These are phyloP conservation scores for Gadopsis bispinosus DNA, from an alignment of 2,797 vertebrate species.

Conservation along the genomic window DNA sequence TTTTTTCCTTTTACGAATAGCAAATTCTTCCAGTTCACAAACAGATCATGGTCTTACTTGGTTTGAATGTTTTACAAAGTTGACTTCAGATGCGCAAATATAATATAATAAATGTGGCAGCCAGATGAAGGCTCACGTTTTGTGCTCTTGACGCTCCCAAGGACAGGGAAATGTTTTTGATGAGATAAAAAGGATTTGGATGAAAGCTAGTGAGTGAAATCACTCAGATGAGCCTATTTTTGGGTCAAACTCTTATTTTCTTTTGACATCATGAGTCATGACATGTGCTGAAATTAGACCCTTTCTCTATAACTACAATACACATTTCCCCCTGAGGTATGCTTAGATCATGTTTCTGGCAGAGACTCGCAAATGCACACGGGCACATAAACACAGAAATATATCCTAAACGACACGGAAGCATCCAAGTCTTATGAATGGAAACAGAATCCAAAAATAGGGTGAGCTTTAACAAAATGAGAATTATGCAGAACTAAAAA, in stretches of 20 bases:
- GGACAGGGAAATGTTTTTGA: constrained; percentile 25
- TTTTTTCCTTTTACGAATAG: constrained; percentile 34
- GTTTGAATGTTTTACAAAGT: constrained; percentile 45
- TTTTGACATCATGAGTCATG: constrained; percentile 48
- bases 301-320: constrained; percentile 35
- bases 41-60: constrained; percentile 23
- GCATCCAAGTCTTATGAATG: constrained; percentile 55
- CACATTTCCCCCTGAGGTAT: constrained; percentile 33
- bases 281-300: constrained; percentile 45
- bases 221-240: constrained; percentile 51
- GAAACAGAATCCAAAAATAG: constrained; percentile 66
- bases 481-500: constrained; percentile 65
- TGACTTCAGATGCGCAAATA: constrained; percentile 16
- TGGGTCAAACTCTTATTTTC: constrained; percentile 17
- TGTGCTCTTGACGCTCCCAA: not conserved
- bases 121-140: constrained; percentile 15
- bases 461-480: constrained; percentile 59
- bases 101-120: constrained; percentile 22
- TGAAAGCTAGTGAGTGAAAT: constrained; percentile 17
- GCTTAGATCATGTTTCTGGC: constrained; percentile 45
- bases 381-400: constrained; percentile 36
- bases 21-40: constrained; percentile 29
- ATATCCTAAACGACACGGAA: constrained; percentile 29
- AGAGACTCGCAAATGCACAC: constrained; percentile 14
- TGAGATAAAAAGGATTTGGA: constrained; percentile 19